Evolutionary conservation across 1,140 invertebrate genomes (phyloP).

Genomic region (Drosophila mojavensis): DNA sequence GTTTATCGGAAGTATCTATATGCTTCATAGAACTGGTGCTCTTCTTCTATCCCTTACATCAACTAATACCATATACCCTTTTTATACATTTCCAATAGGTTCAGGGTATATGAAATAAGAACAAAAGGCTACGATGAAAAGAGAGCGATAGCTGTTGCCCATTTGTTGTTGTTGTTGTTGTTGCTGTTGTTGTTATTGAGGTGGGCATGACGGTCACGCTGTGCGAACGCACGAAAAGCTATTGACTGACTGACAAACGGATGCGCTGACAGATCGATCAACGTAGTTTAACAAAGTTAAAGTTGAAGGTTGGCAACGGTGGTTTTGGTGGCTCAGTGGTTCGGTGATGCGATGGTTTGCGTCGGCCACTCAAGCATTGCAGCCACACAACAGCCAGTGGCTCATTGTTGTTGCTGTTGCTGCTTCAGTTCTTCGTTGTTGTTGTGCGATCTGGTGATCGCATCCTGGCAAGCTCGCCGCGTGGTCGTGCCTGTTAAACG

Average conservation of each 20-base stretch:
- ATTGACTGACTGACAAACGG: constrained; percentile 65
- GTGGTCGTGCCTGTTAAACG: constrained; percentile 66
- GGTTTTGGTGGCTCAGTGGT: constrained; percentile 7
- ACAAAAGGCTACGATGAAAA: constrained; percentile 70
- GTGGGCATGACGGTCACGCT: constrained; percentile 80
- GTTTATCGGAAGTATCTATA: too few species aligned
- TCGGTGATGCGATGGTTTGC: not conserved
- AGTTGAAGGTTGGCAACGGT: constrained; percentile 69
- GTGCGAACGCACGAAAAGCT: constrained; percentile 73
- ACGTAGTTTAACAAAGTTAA: constrained; percentile 51
- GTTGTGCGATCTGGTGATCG: not conserved
- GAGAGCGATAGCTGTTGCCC: constrained; percentile 46
- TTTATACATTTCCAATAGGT: too few species aligned
- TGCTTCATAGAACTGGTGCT: too few species aligned
- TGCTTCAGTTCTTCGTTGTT: constrained; percentile 2
- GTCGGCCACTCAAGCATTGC: constrained; percentile 35
- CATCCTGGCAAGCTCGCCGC: constrained; percentile 32
- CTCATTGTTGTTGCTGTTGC: constrained; percentile 16
- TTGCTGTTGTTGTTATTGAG: constrained; percentile 25
- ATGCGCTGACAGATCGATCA: constrained; percentile 73
- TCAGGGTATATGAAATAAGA: constrained; percentile 16
- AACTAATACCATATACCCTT: too few species aligned
- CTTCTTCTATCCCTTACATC: too few species aligned
- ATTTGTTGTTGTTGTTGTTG: constrained; percentile 24
- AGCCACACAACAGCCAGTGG: not conserved